Conservation (phyloP, 2,113 vertebrate genomes). For the Hemibagrus wyckioides region DNA sequence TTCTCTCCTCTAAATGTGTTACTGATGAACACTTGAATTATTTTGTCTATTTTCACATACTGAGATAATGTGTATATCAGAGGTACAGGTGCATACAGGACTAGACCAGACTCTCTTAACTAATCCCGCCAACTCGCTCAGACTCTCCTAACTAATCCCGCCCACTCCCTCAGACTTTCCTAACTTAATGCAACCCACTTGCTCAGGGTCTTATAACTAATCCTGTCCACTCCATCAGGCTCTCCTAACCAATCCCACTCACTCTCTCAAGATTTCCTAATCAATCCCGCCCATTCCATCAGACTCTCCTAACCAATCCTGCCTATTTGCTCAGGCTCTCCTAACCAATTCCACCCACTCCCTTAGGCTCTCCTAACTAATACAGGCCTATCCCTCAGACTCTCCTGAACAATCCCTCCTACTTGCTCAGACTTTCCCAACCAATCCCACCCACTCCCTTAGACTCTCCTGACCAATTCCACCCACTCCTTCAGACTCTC, state of each 20-base stretch:
- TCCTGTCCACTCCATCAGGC: neutral
- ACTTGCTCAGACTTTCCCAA: no score
- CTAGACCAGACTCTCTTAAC: neutral
- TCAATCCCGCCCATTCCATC: no score
- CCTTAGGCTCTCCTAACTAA: no score
- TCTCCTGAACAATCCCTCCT: no score
- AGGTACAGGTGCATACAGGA: neutral
- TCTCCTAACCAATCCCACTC: neutral
- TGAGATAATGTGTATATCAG: neutral
- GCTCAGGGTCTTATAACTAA: neutral
- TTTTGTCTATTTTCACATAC: neutral
- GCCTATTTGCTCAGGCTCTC: neutral
- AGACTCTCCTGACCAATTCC: no score
- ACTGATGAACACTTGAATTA: neutral
- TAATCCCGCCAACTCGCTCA: neutral
- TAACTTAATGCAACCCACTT: neutral
- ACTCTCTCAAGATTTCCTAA: neutral
- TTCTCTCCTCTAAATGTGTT: neutral
- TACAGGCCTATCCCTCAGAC: no score
- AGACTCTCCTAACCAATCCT: neutral
- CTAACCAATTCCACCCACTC: no score
- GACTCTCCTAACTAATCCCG: neutral
- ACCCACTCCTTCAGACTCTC: neutral
- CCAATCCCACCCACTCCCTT: no score
- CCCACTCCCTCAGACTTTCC: neutral